phyloP scores from a whole-genome alignment of 1,140 invertebrate species.

The Trichogramma pretiosum region DNA sequence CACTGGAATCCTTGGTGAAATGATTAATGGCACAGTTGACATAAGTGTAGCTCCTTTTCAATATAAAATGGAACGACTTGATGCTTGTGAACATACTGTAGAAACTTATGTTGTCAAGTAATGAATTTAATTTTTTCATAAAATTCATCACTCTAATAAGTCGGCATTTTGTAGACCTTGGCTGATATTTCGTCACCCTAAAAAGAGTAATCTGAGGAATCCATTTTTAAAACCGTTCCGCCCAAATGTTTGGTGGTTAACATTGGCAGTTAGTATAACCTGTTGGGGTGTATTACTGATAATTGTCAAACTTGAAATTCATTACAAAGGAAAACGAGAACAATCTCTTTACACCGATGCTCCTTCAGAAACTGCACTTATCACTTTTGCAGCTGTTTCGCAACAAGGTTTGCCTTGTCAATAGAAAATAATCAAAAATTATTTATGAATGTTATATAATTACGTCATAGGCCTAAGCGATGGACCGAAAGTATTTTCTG shows the following conservation, averaged over 20 bases:
- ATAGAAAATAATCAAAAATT: conserved; percentile 1
- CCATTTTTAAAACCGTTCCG: conserved; percentile 34
- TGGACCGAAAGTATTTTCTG: conserved; percentile 43
- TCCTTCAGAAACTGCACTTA: conserved; percentile 31
- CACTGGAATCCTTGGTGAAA: conserved; percentile 57
- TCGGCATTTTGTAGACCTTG: conserved; percentile 39
- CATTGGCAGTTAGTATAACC: conserved; percentile 17
- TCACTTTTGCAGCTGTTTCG: conserved; percentile 39
- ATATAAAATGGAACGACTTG: conserved; percentile 48
- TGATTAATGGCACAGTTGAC: conserved; percentile 50
- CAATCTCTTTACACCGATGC: conserved; percentile 12
- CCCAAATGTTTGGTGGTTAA: conserved; percentile 25
- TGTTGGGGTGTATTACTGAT: conserved; percentile 25
- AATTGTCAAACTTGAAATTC: conserved; percentile 17
- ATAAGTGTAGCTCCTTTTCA: conserved; percentile 53
- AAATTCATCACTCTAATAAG: neutral
- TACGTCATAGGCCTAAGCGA: conserved; percentile 41
- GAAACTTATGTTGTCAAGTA: conserved; percentile 53
- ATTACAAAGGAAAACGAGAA: conserved; percentile 1
- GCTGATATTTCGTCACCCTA: conserved; percentile 59
- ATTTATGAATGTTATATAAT: neutral
- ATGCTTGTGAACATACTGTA: conserved; percentile 51
- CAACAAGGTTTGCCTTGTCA: conserved; percentile 45
- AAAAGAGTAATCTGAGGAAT: conserved; percentile 48
- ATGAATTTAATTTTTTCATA: conserved; percentile 5